phyloP scores from a whole-genome alignment of 2,113 vertebrate genomes.

The Ailurus styani region DNA sequence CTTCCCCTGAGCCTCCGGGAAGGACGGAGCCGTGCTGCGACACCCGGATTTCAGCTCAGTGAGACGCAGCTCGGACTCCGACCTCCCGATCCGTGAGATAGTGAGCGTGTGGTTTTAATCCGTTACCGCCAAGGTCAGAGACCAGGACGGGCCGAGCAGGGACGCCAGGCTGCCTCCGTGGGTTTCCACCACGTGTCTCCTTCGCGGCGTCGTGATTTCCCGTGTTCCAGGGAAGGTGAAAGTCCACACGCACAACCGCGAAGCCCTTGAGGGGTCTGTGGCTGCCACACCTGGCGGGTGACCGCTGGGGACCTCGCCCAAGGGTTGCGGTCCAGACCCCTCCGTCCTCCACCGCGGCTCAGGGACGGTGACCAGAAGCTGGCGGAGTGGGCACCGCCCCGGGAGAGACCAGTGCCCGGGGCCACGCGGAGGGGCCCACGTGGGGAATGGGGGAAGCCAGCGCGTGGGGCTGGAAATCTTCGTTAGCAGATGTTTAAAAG shows the following conservation, averaged over 20 bases:
- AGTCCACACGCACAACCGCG: not conserved
- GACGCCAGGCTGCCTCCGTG: not conserved
- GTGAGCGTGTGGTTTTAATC: not conserved
- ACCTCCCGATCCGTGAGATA: not conserved
- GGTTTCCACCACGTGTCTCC: no score
- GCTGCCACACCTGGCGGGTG: no score
- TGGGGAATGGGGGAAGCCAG: not conserved
- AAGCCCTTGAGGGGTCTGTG: not conserved
- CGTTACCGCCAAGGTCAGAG: not conserved
- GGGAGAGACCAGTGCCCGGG: not conserved
- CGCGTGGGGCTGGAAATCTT: not conserved
- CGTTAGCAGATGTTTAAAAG: slow-evolving; percentile 66
- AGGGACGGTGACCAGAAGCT: not conserved
- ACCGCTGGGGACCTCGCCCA: not conserved
- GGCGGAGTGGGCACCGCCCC: not conserved
- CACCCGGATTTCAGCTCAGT: not conserved
- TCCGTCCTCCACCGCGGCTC: not conserved
- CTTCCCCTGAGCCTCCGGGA: not conserved
- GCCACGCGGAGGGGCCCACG: not conserved
- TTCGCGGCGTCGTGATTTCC: not conserved
- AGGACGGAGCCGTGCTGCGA: not conserved
- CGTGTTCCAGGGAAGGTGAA: not conserved
- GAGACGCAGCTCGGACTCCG: not conserved
- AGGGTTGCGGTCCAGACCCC: not conserved
- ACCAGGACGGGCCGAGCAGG: not conserved